A percentile compares a stretch with the other conserved stretches of the same genome.
Conservation (phyloP, 1,140 invertebrate genomes). For the Lysiphlebus fabarum region DNA sequence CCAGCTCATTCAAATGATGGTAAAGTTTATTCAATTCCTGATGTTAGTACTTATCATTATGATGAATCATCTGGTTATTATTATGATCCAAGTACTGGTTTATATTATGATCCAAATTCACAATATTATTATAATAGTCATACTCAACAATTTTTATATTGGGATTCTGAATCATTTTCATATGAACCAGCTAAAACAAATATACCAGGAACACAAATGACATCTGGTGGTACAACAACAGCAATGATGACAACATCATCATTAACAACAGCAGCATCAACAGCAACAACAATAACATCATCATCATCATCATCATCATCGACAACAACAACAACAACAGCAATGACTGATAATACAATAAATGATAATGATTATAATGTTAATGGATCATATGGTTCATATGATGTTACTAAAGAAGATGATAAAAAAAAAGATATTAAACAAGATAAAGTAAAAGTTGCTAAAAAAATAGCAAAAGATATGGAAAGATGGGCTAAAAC, state of each 20-base stretch:
- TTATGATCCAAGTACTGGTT: conserved; percentile 86
- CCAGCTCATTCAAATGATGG: conserved; percentile 62
- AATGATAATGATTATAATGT: not conserved
- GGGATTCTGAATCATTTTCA: conserved; percentile 80
- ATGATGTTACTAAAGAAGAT: conserved; percentile 39
- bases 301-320: conserved; percentile 29
- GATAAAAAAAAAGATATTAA: conserved; percentile 63
- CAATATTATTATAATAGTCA: conserved; percentile 92
- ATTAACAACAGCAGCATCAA: conserved; percentile 35
- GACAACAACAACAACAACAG: no score
- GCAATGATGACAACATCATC: not conserved
- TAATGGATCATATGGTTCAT: conserved; percentile 16
- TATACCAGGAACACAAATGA: conserved; percentile 8
- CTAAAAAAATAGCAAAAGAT: conserved; percentile 95
- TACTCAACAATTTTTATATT: conserved; percentile 90
- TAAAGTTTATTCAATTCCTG: conserved; percentile 73
- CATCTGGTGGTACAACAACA: not conserved
- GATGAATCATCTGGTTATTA: conserved; percentile 96
- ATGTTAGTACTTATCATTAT: conserved; percentile 88
- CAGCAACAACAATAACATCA: conserved; percentile 45
- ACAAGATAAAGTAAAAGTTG: conserved; percentile 92
- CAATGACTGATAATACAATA: not conserved
- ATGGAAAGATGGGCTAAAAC: conserved; percentile 90
- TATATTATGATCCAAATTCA: conserved; percentile 94
- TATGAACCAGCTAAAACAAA: conserved; percentile 69